These are phyloP conservation scores for Rambutsinella grinnellia DNA, from an alignment of 2,888 invertebrate genomes.

Conservation along the genomic window DNA sequence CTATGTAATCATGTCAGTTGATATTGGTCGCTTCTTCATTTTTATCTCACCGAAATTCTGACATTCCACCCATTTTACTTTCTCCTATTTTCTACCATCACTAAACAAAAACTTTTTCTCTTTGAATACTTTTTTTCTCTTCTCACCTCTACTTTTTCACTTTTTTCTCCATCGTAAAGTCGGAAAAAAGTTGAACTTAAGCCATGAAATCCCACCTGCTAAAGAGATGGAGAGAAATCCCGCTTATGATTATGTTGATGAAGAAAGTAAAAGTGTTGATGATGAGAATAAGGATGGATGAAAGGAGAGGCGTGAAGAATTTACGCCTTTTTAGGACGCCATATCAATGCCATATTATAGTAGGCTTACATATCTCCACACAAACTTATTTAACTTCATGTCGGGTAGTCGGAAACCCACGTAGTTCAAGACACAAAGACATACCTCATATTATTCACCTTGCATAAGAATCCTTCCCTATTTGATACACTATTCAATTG, in stretches of 20 bases:
- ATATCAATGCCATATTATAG: not conserved
- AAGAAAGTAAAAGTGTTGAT: constrained; percentile 32
- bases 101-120: not conserved
- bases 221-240: constrained; percentile 33
- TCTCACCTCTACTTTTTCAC: constrained; percentile 9
- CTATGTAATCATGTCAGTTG: no score
- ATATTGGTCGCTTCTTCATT: no score
- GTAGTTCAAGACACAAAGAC: no score
- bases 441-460: no score
- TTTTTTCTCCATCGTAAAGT: not conserved
- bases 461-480: no score
- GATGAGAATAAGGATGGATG: constrained; percentile 28
- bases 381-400: no score
- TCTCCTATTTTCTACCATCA: constrained; percentile 4
- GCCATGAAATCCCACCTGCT: constrained; percentile 52
- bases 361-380: not conserved
- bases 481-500: constrained; percentile 48
- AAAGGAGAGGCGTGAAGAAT: constrained; percentile 29
- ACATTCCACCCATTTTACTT: constrained; percentile 31
- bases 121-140: constrained; percentile 3
- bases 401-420: no score
- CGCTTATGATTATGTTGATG: constrained; percentile 48
- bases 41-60: constrained; percentile 8
- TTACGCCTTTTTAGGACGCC: no score
- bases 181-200: constrained; percentile 41